phyloP scores from a whole-genome alignment of 1,140 invertebrate species.

The Pissodes strobi region DNA sequence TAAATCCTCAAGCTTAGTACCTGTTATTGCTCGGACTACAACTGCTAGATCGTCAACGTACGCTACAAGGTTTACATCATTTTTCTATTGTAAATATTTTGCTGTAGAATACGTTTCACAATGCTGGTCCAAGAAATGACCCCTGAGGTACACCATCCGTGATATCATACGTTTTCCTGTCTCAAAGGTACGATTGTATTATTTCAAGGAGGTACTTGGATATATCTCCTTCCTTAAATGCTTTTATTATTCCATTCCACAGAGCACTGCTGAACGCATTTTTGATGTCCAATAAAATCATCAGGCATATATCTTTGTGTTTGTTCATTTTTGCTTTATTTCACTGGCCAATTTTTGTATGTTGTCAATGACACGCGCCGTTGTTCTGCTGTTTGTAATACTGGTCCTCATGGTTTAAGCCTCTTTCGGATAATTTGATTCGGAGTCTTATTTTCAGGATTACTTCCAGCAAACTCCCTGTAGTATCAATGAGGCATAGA shows the following conservation, averaged over 20 bases:
- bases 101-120: no score
- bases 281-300: background rate
- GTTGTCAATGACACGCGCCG: background rate
- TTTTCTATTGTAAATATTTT: no score
- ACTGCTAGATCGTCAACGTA: no score
- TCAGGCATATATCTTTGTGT: background rate
- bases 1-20: no score
- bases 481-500: conserved; percentile 39
- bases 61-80: no score
- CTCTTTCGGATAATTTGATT: background rate
- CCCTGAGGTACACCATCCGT: background rate
- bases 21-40: no score
- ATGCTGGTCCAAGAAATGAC: background rate
- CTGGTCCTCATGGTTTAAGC: conserved; percentile 37
- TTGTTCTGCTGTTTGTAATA: conserved; percentile 45
- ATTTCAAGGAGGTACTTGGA: background rate
- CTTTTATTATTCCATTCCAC: background rate
- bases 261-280: background rate
- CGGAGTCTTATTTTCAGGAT: conserved; percentile 30
- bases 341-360: background rate
- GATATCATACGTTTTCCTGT: background rate
- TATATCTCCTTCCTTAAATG: background rate
- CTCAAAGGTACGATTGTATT: background rate
- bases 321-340: background rate
- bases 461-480: conserved; percentile 39